Base-by-base conservation (phyloP, 53 echinoderm and acorn worm genomes). In the Arbacia lixula region DNA sequence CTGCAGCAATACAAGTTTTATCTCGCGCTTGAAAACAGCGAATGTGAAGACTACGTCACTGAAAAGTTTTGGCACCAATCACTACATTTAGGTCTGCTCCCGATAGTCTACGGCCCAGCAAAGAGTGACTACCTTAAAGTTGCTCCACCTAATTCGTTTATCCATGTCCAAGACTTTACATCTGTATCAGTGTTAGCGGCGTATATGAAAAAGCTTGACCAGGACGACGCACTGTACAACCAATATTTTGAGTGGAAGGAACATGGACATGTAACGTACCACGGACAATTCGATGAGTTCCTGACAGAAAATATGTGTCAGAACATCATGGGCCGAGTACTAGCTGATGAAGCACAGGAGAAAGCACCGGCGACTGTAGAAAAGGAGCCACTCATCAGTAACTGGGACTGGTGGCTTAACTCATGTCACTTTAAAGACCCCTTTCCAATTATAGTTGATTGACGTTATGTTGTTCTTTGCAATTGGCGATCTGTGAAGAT, bases 1-100 rank as follows among this genome's bases (percentile, higher is more conserved):
- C 5, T 56, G 14, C 78, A 54, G 34, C 31, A 29, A 6, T 78
- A 29, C 57, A 55, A 29, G n/a, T n/a, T n/a, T n/a, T n/a, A n/a
- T n/a, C n/a, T n/a, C n/a, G n/a, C n/a, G n/a, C n/a, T n/a, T n/a
- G 78, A 78, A 78, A 78, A 78, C 60, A 56, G 57, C 36, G 78
- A 78, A 57, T 78, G 78, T 57, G 22, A 10, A 4, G 78, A 78
- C 11, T 78, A 56, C 38, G 57, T 78, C n/a, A 78, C 78, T 5
- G 57, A 78, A 33, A 78, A 33, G 17, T 78, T 78, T 24, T 78
- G 78, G 78, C 36, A 57, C 6, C 55, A 35, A 5, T 19, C 78
- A 16, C 58, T 78, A 5, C 5, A 12, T 17, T 26, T 56, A n/a
- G 78, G 38, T 57, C 25, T 78, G 11, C 33, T 78, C 19, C 78